These are phyloP conservation scores for Nemurella pictetii DNA, from an alignment of 2,888 invertebrate species.

Conservation along the genomic window DNA sequence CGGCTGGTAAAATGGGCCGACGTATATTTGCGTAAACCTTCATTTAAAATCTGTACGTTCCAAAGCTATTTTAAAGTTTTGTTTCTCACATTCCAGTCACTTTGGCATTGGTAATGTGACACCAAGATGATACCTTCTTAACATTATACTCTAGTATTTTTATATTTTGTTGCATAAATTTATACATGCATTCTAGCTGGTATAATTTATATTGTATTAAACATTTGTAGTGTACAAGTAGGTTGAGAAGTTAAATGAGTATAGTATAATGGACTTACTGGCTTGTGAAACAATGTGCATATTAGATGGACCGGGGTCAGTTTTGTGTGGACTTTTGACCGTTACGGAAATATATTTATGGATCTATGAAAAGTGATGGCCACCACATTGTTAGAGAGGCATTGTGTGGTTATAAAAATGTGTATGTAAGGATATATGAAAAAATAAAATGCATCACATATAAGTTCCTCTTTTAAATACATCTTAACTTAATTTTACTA, in stretches of 20 bases:
- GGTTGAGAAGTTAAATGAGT: neutral
- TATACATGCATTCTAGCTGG: no score
- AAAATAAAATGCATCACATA: neutral
- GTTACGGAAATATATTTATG: neutral
- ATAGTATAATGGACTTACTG: neutral
- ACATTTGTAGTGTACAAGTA: neutral
- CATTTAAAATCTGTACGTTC: neutral
- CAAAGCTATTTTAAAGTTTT: neutral
- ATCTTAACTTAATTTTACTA: no score
- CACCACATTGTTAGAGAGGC: neutral
- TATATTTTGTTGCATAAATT: no score
- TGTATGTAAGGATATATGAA: neutral
- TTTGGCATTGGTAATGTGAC: neutral
- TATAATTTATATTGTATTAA: no score
- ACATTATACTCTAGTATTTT: no score
- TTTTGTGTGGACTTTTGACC: neutral
- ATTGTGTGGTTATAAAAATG: neutral
- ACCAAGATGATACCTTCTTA: no score
- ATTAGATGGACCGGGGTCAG: neutral
- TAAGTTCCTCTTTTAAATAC: neutral
- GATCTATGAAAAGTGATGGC: neutral
- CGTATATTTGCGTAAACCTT: neutral
- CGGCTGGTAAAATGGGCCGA: neutral
- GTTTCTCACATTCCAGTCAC: neutral
- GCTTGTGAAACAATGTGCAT: neutral